A percentile compares a stretch with the other conserved stretches of the same genome.
Evolutionary conservation across 30 jellyfish, hydroid and myxozoan species (phyloP).

Genomic region (Haliclystus octoradiatus): DNA sequence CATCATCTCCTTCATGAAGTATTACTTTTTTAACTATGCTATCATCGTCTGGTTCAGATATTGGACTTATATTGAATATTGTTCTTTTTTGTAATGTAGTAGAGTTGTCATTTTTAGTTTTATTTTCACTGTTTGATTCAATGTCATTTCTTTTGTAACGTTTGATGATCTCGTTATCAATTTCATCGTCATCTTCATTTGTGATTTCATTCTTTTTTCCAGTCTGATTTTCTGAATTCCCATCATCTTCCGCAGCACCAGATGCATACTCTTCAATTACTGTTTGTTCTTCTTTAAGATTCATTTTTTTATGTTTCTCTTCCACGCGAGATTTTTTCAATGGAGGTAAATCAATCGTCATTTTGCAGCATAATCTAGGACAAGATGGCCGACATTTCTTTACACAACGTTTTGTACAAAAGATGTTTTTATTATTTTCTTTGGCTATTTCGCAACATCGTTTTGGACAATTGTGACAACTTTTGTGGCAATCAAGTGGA

Average conservation of each 20-base stretch:
- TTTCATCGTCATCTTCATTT: not conserved
- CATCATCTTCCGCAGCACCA: constrained; percentile 1
- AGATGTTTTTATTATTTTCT: no score
- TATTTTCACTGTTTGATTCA: not conserved
- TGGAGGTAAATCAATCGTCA: not conserved
- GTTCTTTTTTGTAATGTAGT: not conserved
- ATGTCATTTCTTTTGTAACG: constrained; percentile 1
- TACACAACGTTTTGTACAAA: not conserved
- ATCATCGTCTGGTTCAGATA: not conserved
- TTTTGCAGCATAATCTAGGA: not conserved
- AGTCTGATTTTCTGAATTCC: not conserved
- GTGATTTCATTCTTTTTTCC: not conserved
- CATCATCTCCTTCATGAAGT: not conserved
- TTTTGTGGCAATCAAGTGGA: not conserved
- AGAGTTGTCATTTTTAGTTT: not conserved
- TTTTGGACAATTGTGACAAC: not conserved
- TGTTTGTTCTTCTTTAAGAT: not conserved
- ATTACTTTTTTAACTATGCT: not conserved
- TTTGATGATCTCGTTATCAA: constrained; percentile 4
- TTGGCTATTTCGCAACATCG: not conserved
- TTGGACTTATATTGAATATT: constrained; percentile 10
- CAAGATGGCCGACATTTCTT: not conserved
- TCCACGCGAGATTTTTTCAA: not conserved
- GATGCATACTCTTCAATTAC: not conserved
- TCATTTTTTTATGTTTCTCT: not conserved